Conservation (phyloP, 1,140 invertebrate species). For the Sitophilus oryzae region DNA sequence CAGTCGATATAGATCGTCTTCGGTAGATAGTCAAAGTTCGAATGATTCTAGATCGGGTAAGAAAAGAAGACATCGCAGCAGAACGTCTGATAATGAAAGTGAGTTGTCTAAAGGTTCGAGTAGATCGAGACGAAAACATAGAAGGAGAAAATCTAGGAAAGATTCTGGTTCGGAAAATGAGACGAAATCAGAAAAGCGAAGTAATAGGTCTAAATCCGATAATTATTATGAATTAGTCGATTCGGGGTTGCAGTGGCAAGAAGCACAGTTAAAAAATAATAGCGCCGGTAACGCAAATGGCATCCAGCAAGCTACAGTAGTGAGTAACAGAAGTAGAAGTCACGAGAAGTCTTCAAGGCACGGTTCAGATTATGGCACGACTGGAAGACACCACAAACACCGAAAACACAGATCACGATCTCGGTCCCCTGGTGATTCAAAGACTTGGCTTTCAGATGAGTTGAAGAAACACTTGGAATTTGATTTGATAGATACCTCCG, state of each 20-base stretch:
- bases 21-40: constrained; percentile 81
- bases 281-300: constrained; percentile 52
- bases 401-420: constrained; percentile 64
- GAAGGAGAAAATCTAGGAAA: constrained; percentile 59
- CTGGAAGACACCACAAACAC: constrained; percentile 51
- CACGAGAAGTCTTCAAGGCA: constrained; percentile 15
- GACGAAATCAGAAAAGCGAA: constrained; percentile 28
- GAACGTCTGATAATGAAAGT: constrained; percentile 82
- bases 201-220: constrained; percentile 23
- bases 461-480: constrained; percentile 81
- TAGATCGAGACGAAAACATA: constrained; percentile 61
- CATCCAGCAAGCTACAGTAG: constrained; percentile 61
- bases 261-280: constrained; percentile 63
- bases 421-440: constrained; percentile 61
- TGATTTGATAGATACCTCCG: constrained; percentile 79
- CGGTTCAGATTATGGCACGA: constrained; percentile 15
- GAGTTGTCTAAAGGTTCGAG: constrained; percentile 77
- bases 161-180: constrained; percentile 55
- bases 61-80: constrained; percentile 57
- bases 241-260: constrained; percentile 80
- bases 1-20: constrained; percentile 51
- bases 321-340: constrained; percentile 44
- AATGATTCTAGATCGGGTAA: constrained; percentile 65
- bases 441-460: constrained; percentile 63
- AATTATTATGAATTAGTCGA: constrained; percentile 63